These are phyloP conservation scores for Ceyx margarethae DNA, from an alignment of 2,113 vertebrate species.

Conservation along the genomic window DNA sequence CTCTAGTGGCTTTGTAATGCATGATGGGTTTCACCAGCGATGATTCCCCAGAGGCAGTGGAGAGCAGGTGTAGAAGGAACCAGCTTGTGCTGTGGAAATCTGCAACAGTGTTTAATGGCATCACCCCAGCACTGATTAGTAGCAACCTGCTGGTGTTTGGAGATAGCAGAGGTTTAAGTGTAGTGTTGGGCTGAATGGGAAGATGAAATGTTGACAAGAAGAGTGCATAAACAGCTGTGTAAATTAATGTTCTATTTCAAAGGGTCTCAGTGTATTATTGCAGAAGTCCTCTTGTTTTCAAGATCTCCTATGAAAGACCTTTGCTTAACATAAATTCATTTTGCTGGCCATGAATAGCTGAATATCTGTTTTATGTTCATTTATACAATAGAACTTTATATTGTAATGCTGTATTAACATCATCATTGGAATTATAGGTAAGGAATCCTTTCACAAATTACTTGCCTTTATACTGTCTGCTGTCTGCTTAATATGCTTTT, in stretches of 20 bases:
- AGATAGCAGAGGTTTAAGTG: not conserved
- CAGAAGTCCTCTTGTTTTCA: not conserved
- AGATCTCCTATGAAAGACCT: not conserved
- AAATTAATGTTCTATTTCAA: not conserved
- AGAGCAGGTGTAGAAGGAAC: not conserved
- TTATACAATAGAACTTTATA: not conserved
- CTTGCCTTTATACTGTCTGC: not conserved
- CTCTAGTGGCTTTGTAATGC: rapidly evolving
- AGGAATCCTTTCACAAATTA: not conserved
- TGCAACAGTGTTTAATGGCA: not conserved
- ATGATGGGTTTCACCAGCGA: not conserved
- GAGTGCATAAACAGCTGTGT: not conserved
- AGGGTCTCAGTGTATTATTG: not conserved
- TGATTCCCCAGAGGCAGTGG: not conserved
- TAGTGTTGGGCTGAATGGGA: not conserved
- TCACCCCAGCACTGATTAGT: not conserved
- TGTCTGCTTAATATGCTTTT: not conserved
- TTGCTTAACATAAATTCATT: not conserved
- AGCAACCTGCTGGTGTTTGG: not conserved
- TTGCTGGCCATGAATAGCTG: not conserved
- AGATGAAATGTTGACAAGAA: not conserved
- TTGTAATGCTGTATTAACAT: not conserved
- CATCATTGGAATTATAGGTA: not conserved
- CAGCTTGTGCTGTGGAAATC: not conserved
- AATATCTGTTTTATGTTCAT: not conserved